These are phyloP conservation scores for Oncorhynchus gorbuscha DNA, from an alignment of 2,113 vertebrate genomes.

Conservation along the genomic window DNA sequence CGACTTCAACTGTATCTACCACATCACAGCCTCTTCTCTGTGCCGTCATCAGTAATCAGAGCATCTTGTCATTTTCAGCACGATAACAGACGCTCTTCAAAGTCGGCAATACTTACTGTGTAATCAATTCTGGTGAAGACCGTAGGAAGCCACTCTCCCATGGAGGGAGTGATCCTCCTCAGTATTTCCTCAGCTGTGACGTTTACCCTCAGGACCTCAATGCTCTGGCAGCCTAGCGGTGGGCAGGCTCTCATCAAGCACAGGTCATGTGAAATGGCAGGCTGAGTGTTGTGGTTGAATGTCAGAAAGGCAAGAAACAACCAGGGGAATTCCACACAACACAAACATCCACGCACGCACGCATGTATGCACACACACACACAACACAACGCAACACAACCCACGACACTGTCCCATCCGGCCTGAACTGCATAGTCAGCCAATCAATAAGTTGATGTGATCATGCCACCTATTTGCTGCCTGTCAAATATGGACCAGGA, in stretches of 20 bases:
- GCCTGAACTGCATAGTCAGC: too few species aligned
- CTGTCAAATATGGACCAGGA: too few species aligned
- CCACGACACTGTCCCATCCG: too few species aligned
- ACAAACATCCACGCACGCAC: not conserved
- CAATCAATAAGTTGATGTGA: too few species aligned
- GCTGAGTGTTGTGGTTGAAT: not conserved
- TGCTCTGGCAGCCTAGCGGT: not conserved
- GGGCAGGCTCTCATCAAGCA: not conserved
- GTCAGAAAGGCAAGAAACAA: not conserved
- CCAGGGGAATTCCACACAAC: not conserved
- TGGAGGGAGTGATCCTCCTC: not conserved
- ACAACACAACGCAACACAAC: too few species aligned
- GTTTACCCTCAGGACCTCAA: not conserved
- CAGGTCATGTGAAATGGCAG: not conserved
- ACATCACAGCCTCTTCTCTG: too few species aligned
- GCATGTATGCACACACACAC: too few species aligned
- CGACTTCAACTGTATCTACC: too few species aligned
- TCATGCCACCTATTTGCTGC: too few species aligned
- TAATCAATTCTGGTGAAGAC: not conserved
- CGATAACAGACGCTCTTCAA: constrained; percentile 2
- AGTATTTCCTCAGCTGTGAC: not conserved
- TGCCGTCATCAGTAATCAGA: too few species aligned
- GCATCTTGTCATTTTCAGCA: too few species aligned
- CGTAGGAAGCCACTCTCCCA: not conserved
- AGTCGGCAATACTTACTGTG: too few species aligned